Base-by-base conservation (phyloP, 2,888 invertebrate species). In the Gonocerus acuteangulatus region DNA sequence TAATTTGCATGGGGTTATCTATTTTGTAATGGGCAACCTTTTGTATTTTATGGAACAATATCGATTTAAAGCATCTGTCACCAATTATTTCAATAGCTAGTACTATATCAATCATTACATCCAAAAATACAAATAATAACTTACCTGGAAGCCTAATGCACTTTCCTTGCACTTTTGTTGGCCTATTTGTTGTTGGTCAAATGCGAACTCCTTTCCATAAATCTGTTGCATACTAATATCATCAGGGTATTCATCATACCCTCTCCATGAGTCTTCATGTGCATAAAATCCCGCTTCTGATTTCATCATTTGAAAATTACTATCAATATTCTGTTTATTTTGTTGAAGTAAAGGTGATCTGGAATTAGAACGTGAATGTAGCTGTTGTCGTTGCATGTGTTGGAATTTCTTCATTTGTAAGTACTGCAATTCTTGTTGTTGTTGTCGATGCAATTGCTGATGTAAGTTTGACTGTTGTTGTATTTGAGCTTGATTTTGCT, bases 391-490 rank as follows among this genome's bases (percentile, higher is more conserved):
- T 39, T 63, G 65, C 42, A 65, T 56, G 57, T 63, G 62, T 45
- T 65, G 65, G 19, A 63, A 54, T 47, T 65, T 62, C 36, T 62
- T 62, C 23, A 62, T 62, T 57, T 65, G 62, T 42, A 62, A 59
- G 36, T 60, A 65, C 36, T 65, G 62, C 23, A 63, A 32, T 54
- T 65, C 62, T 48, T 62, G 65, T 23, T 65, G 64, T 22, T 48
- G 64, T 19, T 62, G 61, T 34, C 21, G 57, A 2, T 52, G 62
- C 13, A 51, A 51, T 13, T 49, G 45, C 16, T 52, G 59, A 4
- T 52, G 60, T 2, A 82, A 80, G 49, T 78, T 78, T 19, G 75
- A 72, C 54, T 73, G 72, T 1, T 73, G 71, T 3, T 72, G 71
- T 19, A 72, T 66, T 56, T 65, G 65, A 48, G 62, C 63, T 47